phyloP scores from a whole-genome alignment of 2,113 vertebrate species.

The Larimichthys crocea region DNA sequence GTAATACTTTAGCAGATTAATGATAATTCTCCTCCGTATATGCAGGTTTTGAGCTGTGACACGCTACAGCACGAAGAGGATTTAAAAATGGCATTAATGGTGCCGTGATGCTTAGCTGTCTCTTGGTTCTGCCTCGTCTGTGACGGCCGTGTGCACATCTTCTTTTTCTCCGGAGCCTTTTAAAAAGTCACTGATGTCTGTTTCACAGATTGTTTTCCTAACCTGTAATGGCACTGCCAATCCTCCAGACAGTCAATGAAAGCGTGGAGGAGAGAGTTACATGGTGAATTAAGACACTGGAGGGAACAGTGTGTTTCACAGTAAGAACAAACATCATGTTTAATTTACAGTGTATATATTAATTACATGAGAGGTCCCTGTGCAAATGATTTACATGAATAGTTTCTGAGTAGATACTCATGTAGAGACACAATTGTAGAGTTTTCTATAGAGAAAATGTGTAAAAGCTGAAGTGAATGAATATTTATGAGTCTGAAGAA shows the following conservation, averaged over 20 bases:
- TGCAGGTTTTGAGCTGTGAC: background rate
- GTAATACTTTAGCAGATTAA: background rate
- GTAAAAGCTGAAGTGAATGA: background rate
- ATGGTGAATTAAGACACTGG: background rate
- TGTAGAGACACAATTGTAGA: background rate
- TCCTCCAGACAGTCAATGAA: background rate
- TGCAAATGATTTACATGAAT: background rate
- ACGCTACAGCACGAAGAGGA: background rate
- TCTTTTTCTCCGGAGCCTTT: constrained; percentile 6
- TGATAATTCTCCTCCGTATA: background rate
- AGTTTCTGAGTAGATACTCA: background rate
- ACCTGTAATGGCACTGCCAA: background rate
- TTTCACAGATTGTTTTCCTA: background rate
- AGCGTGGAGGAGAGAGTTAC: background rate
- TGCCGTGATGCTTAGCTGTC: background rate
- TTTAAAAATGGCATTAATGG: constrained; percentile 14
- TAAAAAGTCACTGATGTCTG: background rate
- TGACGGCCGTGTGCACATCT: background rate
- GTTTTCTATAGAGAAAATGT: background rate
- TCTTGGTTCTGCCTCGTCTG: background rate
- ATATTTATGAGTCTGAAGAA: background rate
- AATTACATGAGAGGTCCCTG: background rate
- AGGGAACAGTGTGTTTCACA: background rate
- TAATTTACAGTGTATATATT: background rate
- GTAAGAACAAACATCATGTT: background rate